Evolutionary conservation across 2,113 vertebrate species (phyloP), one percentile per base, ranked within the genome.

Genomic region (Bagarius yarrelli): DNA sequence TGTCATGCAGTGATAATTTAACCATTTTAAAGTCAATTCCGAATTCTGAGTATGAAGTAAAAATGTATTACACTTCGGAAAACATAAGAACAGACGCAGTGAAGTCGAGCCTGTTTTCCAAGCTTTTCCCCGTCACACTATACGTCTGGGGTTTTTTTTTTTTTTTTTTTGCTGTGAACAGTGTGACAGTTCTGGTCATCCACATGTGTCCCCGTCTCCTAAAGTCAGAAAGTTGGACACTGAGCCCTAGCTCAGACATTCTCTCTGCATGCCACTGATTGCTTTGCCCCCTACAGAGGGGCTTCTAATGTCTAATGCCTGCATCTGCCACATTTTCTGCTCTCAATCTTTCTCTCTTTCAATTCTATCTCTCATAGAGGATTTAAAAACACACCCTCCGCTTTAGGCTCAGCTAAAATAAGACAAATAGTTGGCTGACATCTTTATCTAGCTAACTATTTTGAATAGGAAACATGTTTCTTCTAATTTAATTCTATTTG

Each of bases 251-350:
- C 82, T 79, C 71, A 66, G 70, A 66, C 36, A 40, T 78, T 55
- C 23, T 25, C 59, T 60, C 75, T 89, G 86, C 72, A 86, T 85
- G 91, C 90, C 87, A 85, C 90, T 85, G 89, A 86, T 90, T 86
- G 89, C 88, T 92, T 92, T 93, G 91, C 91, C 92, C 92, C 92
- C 92, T 93, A 88, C 90, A 92, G 92, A 93, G 90, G 88, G 88
- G 87, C 64, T 76, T 40, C 52, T 70, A 53, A 53, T 80, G 50
- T 56, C 67, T n/a, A 57, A 69, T 87, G 85, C 89, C 84, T 88
- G 89, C 86, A 59, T 56, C 40, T 75, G 67, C 80, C 80, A 75
- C 78, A 82, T 66, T 52, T 66, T 0, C 21, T 40, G 12, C 50
- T 78, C 25, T 71, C 40, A 72, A 66, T 79, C 40, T 70, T 63